Conservation (phyloP, 2,888 invertebrate species). For the Lasioglossum zephyrum region DNA sequence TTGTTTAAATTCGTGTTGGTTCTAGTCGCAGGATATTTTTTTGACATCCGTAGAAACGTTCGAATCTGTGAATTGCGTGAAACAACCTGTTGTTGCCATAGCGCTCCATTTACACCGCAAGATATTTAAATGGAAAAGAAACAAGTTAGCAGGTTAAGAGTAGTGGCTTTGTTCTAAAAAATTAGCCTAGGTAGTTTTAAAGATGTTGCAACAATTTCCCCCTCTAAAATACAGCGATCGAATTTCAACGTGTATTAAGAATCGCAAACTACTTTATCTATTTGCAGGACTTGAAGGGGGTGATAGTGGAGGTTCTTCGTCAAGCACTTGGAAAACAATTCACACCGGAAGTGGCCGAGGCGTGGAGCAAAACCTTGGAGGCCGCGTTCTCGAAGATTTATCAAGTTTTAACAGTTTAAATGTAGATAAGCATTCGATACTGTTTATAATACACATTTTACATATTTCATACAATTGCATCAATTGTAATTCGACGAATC, state of each 20-base stretch:
- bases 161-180: background rate
- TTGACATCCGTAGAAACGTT: too few species aligned
- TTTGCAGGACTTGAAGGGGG: conserved; percentile 83
- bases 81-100: too few species aligned
- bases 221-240: background rate
- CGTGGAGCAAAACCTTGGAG: conserved; percentile 84
- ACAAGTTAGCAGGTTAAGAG: too few species aligned
- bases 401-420: conserved; percentile 59
- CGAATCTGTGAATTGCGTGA: too few species aligned
- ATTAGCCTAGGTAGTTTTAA: background rate
- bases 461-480: background rate
- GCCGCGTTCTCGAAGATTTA: conserved; percentile 76
- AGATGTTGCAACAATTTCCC: background rate
- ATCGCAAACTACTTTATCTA: background rate
- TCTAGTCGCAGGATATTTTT: too few species aligned
- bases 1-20: too few species aligned
- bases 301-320: conserved; percentile 82
- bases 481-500: background rate
- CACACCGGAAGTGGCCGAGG: conserved; percentile 82
- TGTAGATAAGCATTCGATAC: background rate
- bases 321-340: conserved; percentile 83
- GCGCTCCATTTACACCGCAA: too few species aligned
- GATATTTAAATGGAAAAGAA: too few species aligned
- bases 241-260: background rate
- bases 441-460: background rate